Percentiles rank a stretch among this genome's conserved stretches.
Conservation (phyloP, 2,888 invertebrate genomes). For the Drosophila fungiperda region DNA sequence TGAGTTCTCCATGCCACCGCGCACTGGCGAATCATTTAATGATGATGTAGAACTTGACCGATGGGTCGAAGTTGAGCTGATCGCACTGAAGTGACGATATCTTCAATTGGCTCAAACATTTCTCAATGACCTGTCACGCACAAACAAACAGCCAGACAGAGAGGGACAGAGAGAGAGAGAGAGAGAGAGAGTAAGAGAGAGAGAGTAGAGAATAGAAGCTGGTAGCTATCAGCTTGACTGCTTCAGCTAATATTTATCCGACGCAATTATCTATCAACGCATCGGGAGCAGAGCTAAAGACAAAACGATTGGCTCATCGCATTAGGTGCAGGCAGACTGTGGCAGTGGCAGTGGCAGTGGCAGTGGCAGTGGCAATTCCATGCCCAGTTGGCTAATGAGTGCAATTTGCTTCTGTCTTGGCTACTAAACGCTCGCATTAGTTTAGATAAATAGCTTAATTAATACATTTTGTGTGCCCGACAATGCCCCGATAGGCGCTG, state of each 20-base stretch:
- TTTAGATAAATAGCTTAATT: conserved; percentile 81
- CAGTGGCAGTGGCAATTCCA: conserved; percentile 6
- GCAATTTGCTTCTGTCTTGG: conserved; percentile 80
- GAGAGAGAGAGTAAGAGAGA: neutral
- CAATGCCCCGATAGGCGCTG: conserved; percentile 22
- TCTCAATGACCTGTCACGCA: conserved; percentile 40
- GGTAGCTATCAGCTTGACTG: conserved; percentile 15
- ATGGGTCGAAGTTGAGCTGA: conserved; percentile 40
- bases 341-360: neutral
- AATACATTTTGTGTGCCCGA: conserved; percentile 69
- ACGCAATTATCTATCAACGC: conserved; percentile 65
- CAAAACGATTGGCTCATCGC: conserved; percentile 71
- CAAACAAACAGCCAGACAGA: neutral
- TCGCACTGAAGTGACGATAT: conserved; percentile 69
- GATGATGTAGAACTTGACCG: conserved; percentile 58
- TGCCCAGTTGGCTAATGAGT: conserved; percentile 67
- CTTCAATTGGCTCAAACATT: conserved; percentile 66
- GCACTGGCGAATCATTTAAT: conserved; percentile 53
- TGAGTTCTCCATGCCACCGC: neutral
- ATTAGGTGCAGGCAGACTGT: conserved; percentile 26
- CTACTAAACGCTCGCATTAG: conserved; percentile 80
- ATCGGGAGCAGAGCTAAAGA: conserved; percentile 31
- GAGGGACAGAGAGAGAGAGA: neutral
- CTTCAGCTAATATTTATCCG: conserved; percentile 57
- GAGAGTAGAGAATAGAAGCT: conserved; percentile 3